These are phyloP conservation scores for Brotula barbata DNA, from an alignment of 2,797 vertebrate species.

Conservation along the genomic window DNA sequence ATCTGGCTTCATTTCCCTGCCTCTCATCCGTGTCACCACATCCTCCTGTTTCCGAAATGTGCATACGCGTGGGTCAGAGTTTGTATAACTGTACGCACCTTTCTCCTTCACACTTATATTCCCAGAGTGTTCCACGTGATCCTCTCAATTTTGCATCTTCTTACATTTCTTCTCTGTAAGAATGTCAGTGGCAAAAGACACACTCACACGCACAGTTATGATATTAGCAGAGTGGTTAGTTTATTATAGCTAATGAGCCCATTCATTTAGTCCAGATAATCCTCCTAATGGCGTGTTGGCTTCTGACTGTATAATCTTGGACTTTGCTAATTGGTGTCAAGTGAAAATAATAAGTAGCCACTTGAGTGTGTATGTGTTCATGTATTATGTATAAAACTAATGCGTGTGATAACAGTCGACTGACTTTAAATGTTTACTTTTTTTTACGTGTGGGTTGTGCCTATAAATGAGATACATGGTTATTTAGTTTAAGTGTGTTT, in stretches of 20 bases:
- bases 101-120: too few species aligned
- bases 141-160: too few species aligned
- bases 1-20: too few species aligned
- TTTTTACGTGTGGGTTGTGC: constrained; percentile 5
- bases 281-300: constrained; percentile 47
- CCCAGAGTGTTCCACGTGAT: too few species aligned
- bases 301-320: constrained; percentile 43
- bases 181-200: too few species aligned
- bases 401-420: constrained; percentile 3
- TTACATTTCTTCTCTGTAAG: too few species aligned
- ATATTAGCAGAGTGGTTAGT: constrained; percentile 26
- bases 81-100: too few species aligned
- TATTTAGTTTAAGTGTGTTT: constrained; percentile 10
- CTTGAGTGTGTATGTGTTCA: constrained; percentile 7
- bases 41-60: too few species aligned
- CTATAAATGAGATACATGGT: neutral
- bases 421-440: constrained; percentile 3
- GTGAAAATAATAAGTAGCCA: constrained; percentile 42
- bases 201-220: constrained; percentile 5
- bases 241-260: constrained; percentile 53
- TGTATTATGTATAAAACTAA: constrained; percentile 6
- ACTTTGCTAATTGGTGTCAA: constrained; percentile 54
- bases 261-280: constrained; percentile 55
- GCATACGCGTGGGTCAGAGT: too few species aligned
- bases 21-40: too few species aligned